Evolutionary conservation across 2,113 vertebrate genomes (phyloP).

Genomic region (Ascaphus truei): DNA sequence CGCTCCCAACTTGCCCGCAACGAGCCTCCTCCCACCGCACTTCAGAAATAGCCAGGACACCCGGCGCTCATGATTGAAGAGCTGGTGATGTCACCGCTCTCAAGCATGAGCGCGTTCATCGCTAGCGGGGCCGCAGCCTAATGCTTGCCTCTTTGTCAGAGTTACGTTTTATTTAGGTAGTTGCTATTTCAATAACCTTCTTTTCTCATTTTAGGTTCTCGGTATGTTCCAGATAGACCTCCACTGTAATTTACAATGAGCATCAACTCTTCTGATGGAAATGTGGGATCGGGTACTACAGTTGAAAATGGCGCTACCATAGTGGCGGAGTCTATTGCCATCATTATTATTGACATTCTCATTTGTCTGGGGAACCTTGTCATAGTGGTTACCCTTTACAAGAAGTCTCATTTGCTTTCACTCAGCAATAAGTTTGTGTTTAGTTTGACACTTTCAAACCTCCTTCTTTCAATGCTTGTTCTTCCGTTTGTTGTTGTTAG

Average conservation of each 20-base stretch:
- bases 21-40: too few relatives aligned
- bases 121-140: too few relatives aligned
- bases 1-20: too few relatives aligned
- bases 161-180: too few relatives aligned
- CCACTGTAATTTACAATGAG: constrained; percentile 74
- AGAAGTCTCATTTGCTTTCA: constrained; percentile 89
- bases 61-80: too few relatives aligned
- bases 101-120: too few relatives aligned
- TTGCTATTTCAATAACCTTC: too few relatives aligned
- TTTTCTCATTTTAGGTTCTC: constrained; percentile 43
- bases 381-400: constrained; percentile 85
- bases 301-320: constrained; percentile 49
- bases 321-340: constrained; percentile 76
- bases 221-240: constrained; percentile 58
- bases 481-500: constrained; percentile 90
- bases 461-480: constrained; percentile 86
- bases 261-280: constrained; percentile 74
- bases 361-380: constrained; percentile 90
- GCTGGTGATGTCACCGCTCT: too few relatives aligned
- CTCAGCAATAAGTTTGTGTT: constrained; percentile 98
- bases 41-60: too few relatives aligned
- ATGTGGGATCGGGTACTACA: constrained; percentile 59
- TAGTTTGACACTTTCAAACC: constrained; percentile 93
- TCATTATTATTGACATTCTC: constrained; percentile 80
- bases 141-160: too few relatives aligned